Evolutionary conservation across 2,797 vertebrate species (phyloP).

Genomic region (Scolopax bukidnonensis): DNA sequence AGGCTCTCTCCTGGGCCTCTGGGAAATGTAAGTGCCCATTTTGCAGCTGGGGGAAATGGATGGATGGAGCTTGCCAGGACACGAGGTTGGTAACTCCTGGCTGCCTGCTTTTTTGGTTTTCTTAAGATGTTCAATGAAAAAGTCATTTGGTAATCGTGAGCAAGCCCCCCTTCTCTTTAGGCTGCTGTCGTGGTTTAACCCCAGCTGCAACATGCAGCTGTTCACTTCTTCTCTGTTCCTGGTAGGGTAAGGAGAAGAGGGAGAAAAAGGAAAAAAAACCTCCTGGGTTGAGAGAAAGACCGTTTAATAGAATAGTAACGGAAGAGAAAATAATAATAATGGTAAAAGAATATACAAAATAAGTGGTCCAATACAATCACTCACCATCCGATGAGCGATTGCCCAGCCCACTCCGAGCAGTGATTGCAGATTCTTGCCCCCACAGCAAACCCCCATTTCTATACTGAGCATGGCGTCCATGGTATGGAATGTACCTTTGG

Average conservation of each 20-base stretch:
- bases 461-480: background rate
- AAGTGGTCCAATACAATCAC: background rate
- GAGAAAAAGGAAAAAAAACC: background rate
- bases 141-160: background rate
- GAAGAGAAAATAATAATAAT: background rate
- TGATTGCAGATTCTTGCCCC: background rate
- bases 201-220: background rate
- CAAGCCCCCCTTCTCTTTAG: background rate
- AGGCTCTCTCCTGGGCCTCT: background rate
- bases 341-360: background rate
- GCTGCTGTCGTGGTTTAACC: background rate
- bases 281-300: background rate
- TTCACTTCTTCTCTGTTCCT: background rate
- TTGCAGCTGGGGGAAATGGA: background rate
- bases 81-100: fast-evolving
- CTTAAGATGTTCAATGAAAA: background rate
- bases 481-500: background rate
- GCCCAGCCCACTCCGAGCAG: background rate
- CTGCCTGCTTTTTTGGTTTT: background rate
- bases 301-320: background rate
- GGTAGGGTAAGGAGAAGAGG: background rate
- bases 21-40: background rate
- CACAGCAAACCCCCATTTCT: background rate
- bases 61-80: background rate
- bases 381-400: background rate